Evolutionary conservation across 2,113 vertebrate genomes (phyloP), one percentile per base, ranked within the genome.

Genomic region (Platichthys flesus): DNA sequence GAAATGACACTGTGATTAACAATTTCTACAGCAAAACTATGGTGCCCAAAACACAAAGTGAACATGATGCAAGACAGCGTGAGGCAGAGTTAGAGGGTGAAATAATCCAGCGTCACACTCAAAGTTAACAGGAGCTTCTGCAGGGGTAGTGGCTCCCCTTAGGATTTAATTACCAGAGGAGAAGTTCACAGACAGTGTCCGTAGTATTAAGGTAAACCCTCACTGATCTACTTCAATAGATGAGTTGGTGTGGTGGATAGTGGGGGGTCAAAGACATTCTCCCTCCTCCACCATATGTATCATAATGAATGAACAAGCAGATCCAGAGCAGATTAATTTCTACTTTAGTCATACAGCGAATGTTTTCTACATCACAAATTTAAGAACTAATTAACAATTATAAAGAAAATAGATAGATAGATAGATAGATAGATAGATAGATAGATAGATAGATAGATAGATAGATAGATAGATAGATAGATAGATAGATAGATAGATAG

Each of bases 1-100:
- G 96, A 96, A 95, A 95, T 94, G 95, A 94, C 94, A 93, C 91
- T 92, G 96, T 96, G 96, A 98, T 97, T 96, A 96, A 96, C 95
- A 45, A 95, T 91, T 90, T 90, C 76, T 84, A 21, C 56, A 12
- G 75, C 77, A 10, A 75, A 84, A 78, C 26, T n/a, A 54, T 52
- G 24, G 35, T 73, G 64, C 81, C 63, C 56, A 54, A 65, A 86
- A 81, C 72, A 74, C 57, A 81, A 42, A 54, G 67, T 64, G 73
- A 84, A 76, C 71, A 74, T 16, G 81, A 69, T 78, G 73, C 18
- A 52, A 72, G 3, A 58, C 76, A 67, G 72, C 66, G 21, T 31
- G 61, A 79, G 15, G 55, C 63, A 79, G 59, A 70, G 37, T 49
- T 23, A 61, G 14, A 31, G 26, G 63, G 28, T 26, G 47, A 71